These are phyloP conservation scores for Seriola aureovittata DNA, from an alignment of 2,113 vertebrate species.

Conservation along the genomic window DNA sequence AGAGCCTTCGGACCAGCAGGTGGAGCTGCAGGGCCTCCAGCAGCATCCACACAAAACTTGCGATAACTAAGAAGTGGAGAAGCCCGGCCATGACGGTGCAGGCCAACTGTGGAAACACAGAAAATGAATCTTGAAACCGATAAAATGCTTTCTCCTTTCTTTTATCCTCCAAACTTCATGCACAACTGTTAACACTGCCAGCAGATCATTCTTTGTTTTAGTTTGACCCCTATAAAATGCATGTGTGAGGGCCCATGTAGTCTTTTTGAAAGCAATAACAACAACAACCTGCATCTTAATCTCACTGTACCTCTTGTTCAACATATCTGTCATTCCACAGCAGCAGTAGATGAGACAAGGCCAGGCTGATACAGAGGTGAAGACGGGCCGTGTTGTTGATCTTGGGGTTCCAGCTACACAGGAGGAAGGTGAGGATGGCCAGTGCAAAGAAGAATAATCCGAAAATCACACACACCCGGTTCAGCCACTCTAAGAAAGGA, in stretches of 20 bases:
- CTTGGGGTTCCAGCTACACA: slow-evolving; percentile 86
- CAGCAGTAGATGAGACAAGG: slow-evolving; percentile 80
- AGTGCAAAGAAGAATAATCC: slow-evolving; percentile 85
- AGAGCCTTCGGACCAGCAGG: slow-evolving; percentile 81
- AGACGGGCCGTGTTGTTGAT: slow-evolving; percentile 88
- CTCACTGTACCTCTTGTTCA: slow-evolving; percentile 33
- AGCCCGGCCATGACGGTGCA: slow-evolving; percentile 74
- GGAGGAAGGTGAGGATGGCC: slow-evolving; percentile 87
- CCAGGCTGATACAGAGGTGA: slow-evolving; percentile 86
- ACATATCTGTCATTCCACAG: slow-evolving; percentile 76
- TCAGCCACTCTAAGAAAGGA: slow-evolving; percentile 77
- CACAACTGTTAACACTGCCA: not conserved
- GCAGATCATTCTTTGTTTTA: not conserved
- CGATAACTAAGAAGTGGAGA: slow-evolving; percentile 82
- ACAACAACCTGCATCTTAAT: not conserved
- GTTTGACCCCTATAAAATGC: not conserved
- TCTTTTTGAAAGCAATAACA: not conserved
- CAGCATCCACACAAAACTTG: slow-evolving; percentile 88
- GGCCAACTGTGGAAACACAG: slow-evolving; percentile 62
- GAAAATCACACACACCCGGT: slow-evolving; percentile 81
- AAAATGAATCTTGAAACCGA: not conserved
- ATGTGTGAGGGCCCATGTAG: not conserved
- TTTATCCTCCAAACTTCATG: too few species aligned
- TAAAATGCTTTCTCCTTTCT: too few species aligned
- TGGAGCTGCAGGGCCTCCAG: slow-evolving; percentile 88